Evolutionary conservation across 2,888 invertebrate genomes (phyloP), one percentile per base, ranked within the genome.

Genomic region (Ochropleura leucogaster): DNA sequence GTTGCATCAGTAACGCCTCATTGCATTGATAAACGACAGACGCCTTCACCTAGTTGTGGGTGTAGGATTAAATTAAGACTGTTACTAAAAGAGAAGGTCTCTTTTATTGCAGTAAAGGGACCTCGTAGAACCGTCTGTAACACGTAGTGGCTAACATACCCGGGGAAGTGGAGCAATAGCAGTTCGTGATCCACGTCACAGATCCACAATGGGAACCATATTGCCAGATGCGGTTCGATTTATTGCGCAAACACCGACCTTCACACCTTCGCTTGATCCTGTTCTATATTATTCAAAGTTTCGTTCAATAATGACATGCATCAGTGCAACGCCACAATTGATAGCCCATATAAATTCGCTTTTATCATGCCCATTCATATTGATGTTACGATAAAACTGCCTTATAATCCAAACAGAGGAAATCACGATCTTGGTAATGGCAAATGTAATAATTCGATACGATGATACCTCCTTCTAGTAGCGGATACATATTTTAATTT

Each of bases 181-280:
- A 87, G 84, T 84, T 94, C 93, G 94, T 94, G 94, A 92, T 92
- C 83, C 87, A 90, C 92, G 91, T 91, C 90, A 89, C 88, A 88
- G 82, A 88, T 87, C 85, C 85, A 95, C 93, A 94, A 94, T 93
- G 88, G 92, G 89, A 92, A 90, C 88, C 90, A 90, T 91, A 92
- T 91, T 90, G 90, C 89, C 88, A 90, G 91, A 92, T 91, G 89
- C 87, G 88, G 89, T 91, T 91, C 92, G 91, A 92, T 92, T 86
- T 85, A 89, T 94, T 94, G 93, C 90, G 91, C 89, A 92, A 93
- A 79, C 74, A 60, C 10, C 90, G 91, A 93, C 94, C 94, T 94
- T 94, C 93, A 90, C 83, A 87, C 87, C 82, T 84, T 87, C 89
- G 80, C 85, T 88, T 87, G 84, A 89, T 90, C 90, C 92, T 92